Base-by-base conservation (phyloP, 2,113 vertebrate species). In the Burhinus bistriatus region DNA sequence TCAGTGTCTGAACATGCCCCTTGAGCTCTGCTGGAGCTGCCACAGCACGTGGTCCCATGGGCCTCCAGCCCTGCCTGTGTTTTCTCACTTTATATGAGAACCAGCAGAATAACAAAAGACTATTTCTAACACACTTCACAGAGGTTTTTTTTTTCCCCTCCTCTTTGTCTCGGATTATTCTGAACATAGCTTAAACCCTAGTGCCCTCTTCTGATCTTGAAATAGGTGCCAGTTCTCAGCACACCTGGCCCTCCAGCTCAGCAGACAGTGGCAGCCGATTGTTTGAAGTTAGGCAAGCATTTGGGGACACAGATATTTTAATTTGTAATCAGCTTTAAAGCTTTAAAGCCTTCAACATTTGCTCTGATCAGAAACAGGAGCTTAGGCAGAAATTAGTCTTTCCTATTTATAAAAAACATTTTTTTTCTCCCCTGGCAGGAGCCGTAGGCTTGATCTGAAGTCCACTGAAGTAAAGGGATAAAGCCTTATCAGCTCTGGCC, bases 121-220 rank as follows among this genome's bases (percentile, higher is more conserved):
- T 87, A 23, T 70, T 95, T 84, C 84, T 79, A 85, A 54, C 49
- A 55, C 3, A 10, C 59, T 79, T 87, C 55, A 27, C 49, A 2
- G 7, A 2, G 8, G 0, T 23, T 27, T 81, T 27, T 81, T 15
- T 9, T 5, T 3, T 32, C 27, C 45, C 3, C 9, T 5, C 6
- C 14, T 21, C 90, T 93, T 91, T 94, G 83, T 91, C 61, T 96
- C 38, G 19, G 27, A 71, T 89, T 91, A 82, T 87, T 85, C 34
- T 70, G 80, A 82, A 21, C 55, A 52, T 95, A 89, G 36, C 23
- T 91, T 84, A 94, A 93, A 59, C 58, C 87, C 66, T 84, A 85
- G 91, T 96, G 93, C 95, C 93, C 95, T 94, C 93, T 96, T 97
- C 95, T 93, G 97, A 95, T 95, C 49, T 62, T 45, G 65, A 32